Evolutionary conservation across 2,113 vertebrate species (phyloP), one percentile per base, ranked within the genome.

Genomic region (Asarcornis scutulata): DNA sequence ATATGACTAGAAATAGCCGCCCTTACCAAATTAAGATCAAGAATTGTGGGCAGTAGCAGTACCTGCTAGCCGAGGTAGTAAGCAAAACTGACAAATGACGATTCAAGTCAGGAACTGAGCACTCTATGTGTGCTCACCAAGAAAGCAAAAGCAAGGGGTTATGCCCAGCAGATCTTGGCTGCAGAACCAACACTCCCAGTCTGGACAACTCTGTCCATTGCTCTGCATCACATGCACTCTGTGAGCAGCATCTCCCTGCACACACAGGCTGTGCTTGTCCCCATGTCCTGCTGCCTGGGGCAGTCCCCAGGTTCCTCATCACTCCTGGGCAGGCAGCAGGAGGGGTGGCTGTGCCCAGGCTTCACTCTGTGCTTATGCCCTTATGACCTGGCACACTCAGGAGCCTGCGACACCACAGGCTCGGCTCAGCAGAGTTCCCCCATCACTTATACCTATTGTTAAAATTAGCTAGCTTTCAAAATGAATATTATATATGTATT

Each of bases 61-160:
- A 42, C 26, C 40, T 34, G 4, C 42, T 44, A 48, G 17, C 21
- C 21, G 22, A 42, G 26, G 27, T 17, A n/a, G 21, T 20, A 53
- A 60, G 42, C n/a, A 36, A 40, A 64, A 44, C 5, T 52, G 11
- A 23, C 22, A 64, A 76, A 53, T 16, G 7, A 13, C 44, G n/a
- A 59, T 0, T 58, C 14, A 59, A 66, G 32, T 17, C 26, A 46
- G 7, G 21, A 22, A 60, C 59, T 40, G 32, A 73, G n/a, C 34
- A 20, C 18, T 0, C 5, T 34, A 17, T 6, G 2, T 4, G 8
- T n/a, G 9, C 29, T 40, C 15, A 1, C 4, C 3, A 32, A 15
- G 38, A 56, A 36, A 46, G 5, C 40, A 34, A 40, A 40, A 26
- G 80, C 4, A 8, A 27, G 36, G 23, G 7, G 23, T 81, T 42